Conservation (phyloP, 2,888 invertebrate species). For the Trisateles emortualis region DNA sequence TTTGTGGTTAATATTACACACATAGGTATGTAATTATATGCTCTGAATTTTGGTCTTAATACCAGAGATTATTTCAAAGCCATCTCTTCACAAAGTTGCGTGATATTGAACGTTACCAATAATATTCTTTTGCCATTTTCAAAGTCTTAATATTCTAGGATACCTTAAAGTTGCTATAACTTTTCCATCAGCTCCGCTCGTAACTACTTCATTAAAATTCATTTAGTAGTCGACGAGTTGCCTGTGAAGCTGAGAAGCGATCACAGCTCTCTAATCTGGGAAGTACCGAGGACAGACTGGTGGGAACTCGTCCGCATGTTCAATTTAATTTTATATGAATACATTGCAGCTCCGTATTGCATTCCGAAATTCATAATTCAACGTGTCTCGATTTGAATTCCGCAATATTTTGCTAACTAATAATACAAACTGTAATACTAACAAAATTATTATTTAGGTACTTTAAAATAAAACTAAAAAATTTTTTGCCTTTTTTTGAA, state of each 20-base stretch:
- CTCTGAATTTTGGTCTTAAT: too few species aligned
- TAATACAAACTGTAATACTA: too few species aligned
- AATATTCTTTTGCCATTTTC: slow-evolving; percentile 12
- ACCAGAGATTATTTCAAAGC: too few species aligned
- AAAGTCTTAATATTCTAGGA: slow-evolving; percentile 13
- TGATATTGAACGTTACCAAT: too few species aligned
- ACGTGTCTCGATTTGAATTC: too few species aligned
- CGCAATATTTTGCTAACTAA: too few species aligned
- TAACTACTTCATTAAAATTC: slow-evolving; percentile 65
- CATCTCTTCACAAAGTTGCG: too few species aligned
- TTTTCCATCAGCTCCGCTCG: slow-evolving; percentile 49
- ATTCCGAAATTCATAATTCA: slow-evolving; percentile 32
- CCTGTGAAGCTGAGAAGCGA: slow-evolving; percentile 49
- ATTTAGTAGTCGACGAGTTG: slow-evolving; percentile 54
- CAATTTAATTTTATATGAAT: slow-evolving; percentile 66
- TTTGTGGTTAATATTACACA: too few species aligned
- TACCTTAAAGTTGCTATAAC: slow-evolving; percentile 45
- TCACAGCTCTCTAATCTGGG: slow-evolving; percentile 56
- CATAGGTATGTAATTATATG: too few species aligned
- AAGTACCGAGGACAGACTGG: slow-evolving; percentile 29
- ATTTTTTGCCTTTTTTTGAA: too few species aligned
- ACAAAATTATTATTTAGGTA: too few species aligned
- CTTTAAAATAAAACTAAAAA: too few species aligned
- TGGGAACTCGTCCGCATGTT: slow-evolving; percentile 68
- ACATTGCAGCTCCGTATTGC: slow-evolving; percentile 36